phyloP scores from a whole-genome alignment of 2,113 vertebrate species.

The Corythornis cristatus region DNA sequence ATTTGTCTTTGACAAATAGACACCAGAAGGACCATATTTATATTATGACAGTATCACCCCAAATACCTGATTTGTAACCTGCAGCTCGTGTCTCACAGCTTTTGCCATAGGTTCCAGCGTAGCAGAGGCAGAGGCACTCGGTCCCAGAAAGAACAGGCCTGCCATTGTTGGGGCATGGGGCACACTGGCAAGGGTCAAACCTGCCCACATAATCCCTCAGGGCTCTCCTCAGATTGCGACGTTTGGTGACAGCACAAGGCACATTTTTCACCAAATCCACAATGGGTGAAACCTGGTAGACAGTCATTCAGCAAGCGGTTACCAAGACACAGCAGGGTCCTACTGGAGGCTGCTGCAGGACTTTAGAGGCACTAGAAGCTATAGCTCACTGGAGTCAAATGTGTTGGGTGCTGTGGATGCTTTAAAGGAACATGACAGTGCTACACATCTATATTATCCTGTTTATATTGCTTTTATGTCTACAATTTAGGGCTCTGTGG shows the following conservation, averaged over 20 bases:
- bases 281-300: slow-evolving; percentile 80
- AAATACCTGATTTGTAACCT: slow-evolving; percentile 81
- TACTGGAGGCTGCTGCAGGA: fast-evolving
- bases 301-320: not conserved
- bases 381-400: not conserved
- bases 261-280: slow-evolving; percentile 83
- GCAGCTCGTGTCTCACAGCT: slow-evolving; percentile 83
- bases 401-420: not conserved
- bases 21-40: fast-evolving
- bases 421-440: not conserved
- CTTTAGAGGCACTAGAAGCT: not conserved
- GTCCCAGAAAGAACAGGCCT: slow-evolving; percentile 78
- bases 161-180: slow-evolving; percentile 87
- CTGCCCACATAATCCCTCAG: slow-evolving; percentile 78
- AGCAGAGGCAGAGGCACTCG: slow-evolving; percentile 88
- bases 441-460: not conserved
- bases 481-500: not conserved
- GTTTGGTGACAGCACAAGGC: slow-evolving; percentile 86
- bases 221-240: slow-evolving; percentile 83
- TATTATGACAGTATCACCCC: fast-evolving
- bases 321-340: not conserved
- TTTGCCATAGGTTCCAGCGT: slow-evolving; percentile 83
- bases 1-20: too few relatives aligned
- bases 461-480: not conserved
- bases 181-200: slow-evolving; percentile 87